Conservation (phyloP, 1,140 invertebrate genomes). For the Zaprionus davidi region DNA sequence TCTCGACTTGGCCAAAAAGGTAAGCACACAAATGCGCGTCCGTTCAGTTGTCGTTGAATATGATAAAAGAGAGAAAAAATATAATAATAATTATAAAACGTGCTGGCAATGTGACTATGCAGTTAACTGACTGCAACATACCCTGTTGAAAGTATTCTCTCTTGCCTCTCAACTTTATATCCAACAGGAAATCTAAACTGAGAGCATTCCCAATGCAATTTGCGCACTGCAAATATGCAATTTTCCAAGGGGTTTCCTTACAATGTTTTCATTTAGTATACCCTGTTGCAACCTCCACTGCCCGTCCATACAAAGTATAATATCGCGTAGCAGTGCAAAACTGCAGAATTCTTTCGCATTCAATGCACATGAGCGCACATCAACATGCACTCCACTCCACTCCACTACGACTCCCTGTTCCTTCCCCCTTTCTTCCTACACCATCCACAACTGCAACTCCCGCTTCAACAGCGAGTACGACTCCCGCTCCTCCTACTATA, state of each 20-base stretch:
- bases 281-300: constrained; percentile 5
- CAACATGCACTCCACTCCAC: constrained; percentile 33
- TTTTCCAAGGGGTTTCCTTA: background rate
- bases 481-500: constrained; percentile 3
- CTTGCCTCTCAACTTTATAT: background rate
- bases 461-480: constrained; percentile 6
- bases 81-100: constrained; percentile 22
- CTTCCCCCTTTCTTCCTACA: background rate
- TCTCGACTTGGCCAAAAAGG: constrained; percentile 50
- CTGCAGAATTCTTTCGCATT: constrained; percentile 75
- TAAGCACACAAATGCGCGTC: constrained; percentile 34
- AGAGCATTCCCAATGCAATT: background rate
- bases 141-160: background rate
- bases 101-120: constrained; percentile 24
- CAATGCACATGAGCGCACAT: constrained; percentile 78
- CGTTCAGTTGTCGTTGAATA: constrained; percentile 25
- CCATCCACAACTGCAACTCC: constrained; percentile 3
- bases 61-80: constrained; percentile 41
- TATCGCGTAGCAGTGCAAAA: constrained; percentile 71
- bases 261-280: constrained; percentile 21
- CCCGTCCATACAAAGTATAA: constrained; percentile 37
- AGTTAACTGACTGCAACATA: constrained; percentile 8
- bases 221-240: background rate
- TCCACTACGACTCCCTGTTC: constrained; percentile 36
- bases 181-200: background rate